A percentile compares a stretch with the other conserved stretches of the same genome.
phyloP scores from a whole-genome alignment of 2,797 vertebrate genomes.

The Pogonophryne albipinna region DNA sequence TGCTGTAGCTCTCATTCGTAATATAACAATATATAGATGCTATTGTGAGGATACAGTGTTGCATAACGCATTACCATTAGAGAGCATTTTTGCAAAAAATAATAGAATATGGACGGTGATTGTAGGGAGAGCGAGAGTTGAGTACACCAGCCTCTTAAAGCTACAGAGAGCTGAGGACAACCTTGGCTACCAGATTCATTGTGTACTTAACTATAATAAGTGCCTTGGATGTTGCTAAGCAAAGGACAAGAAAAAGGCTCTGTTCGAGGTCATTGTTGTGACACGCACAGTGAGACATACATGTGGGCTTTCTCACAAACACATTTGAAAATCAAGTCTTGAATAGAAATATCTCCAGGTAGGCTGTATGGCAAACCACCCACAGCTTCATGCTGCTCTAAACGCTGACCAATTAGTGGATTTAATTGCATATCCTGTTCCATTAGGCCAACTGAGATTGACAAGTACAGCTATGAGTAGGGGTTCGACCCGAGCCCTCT shows the following conservation, averaged over 20 bases:
- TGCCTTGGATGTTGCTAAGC: constrained; percentile 60
- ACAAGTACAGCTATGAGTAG: constrained; percentile 52
- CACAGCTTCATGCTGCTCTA: constrained; percentile 49
- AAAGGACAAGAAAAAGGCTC: constrained; percentile 32
- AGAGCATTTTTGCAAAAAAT: constrained; percentile 45
- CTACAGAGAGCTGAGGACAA: constrained; percentile 34
- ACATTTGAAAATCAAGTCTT: constrained; percentile 12
- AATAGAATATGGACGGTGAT: constrained; percentile 43
- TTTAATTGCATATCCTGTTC: constrained; percentile 71
- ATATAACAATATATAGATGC: constrained; percentile 44
- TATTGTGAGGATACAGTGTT: constrained; percentile 38
- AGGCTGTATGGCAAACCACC: constrained; percentile 50
- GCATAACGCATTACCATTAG: constrained; percentile 33
- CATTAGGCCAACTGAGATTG: constrained; percentile 50
- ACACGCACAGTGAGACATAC: background rate
- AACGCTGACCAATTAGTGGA: constrained; percentile 74
- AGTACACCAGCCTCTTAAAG: constrained; percentile 36
- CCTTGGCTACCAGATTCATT: constrained; percentile 34
- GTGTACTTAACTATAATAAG: constrained; percentile 49
- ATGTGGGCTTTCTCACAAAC: constrained; percentile 10
- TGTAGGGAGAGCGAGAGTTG: background rate
- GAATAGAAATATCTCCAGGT: constrained; percentile 39
- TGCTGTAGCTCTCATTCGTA: constrained; percentile 17
- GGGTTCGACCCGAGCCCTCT: constrained; percentile 42
- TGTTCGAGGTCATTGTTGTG: constrained; percentile 25